Evolutionary conservation across 2,888 invertebrate species (phyloP).

Genomic region (Polyploca ridens): DNA sequence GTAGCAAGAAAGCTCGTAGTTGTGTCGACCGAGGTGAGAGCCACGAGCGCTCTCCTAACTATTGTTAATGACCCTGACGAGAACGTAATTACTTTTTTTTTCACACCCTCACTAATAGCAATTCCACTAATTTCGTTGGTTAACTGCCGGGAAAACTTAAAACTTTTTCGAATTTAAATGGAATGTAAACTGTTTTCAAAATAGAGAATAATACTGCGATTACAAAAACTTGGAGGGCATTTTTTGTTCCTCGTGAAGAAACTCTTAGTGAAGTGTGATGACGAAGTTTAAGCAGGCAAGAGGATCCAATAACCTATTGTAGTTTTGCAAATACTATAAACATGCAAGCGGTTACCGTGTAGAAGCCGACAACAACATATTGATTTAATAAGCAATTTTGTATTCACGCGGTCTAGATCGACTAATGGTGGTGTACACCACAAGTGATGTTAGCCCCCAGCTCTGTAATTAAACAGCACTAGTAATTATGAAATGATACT

Average conservation of each 20-base stretch:
- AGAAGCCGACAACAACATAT: neutral
- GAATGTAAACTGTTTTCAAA: neutral
- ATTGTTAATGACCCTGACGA: conserved; percentile 78
- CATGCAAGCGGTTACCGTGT: neutral
- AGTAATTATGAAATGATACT: neutral
- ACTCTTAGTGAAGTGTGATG: no score
- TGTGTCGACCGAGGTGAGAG: conserved; percentile 36
- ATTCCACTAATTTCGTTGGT: conserved; percentile 76
- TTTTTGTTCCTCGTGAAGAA: no score
- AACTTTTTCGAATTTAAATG: neutral
- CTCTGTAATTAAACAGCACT: conserved; percentile 1
- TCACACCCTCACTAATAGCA: conserved; percentile 70
- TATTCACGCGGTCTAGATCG: neutral
- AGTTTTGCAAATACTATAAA: no score
- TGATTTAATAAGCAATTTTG: conserved; percentile 2
- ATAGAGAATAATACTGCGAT: no score
- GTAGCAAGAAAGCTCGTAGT: conserved; percentile 26
- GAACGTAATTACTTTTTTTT: conserved; percentile 79
- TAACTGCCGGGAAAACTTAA: conserved; percentile 46
- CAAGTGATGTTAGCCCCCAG: neutral
- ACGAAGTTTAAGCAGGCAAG: no score
- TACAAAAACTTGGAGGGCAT: no score
- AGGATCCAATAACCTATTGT: no score
- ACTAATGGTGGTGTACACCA: neutral
- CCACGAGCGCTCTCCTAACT: conserved; percentile 58